Evolutionary conservation across 1,140 invertebrate genomes (phyloP), one percentile per base, ranked within the genome.

Genomic region (Drosophila murphyi): DNA sequence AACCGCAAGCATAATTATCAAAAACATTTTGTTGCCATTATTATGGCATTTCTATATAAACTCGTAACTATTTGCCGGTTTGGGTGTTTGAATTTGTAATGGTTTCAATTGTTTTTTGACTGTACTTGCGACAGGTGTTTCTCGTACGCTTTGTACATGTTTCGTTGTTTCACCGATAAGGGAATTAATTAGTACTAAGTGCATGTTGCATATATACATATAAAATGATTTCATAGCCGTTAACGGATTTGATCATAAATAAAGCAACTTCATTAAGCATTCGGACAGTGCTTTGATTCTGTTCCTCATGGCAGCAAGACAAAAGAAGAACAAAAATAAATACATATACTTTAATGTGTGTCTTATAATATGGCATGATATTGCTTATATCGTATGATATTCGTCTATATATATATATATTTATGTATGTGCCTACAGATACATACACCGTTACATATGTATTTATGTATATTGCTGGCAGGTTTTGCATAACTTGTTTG

Each of bases 401-500:
- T 4, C 55, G 37, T 56, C 37, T 37, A 32, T 10, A 45, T 6
- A 37, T 10, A 10, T 20, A 52, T 50, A 29, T 65, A 45, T 54
- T 20, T 47, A 65, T 12, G 41, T 20, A 20, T 20, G 20, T 10
- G 45, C 54, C 20, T 41, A 70, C 47, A 62, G 37, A 29, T 54
- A 69, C 29, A 55, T 8, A 51, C 29, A 51, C 7, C 20, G 20
- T 20, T 20, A 52, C 32, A 28, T 52, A 12, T 52, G 7, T 37
- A n/a, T 8, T 32, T 34, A 56, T 65, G 35, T n/a, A n/a, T 50
- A 59, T 60, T 61, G 56, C 29, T 47, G 63, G 45, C 63, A 10
- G 70, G 47, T 57, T 65, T 72, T 56, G 35, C 43, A 59, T 47
- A 72, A 65, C 70, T 72, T 64, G 62, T 60, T 72, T 67, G 20